Conservation (phyloP, 2,113 vertebrate genomes). For the Xenopus borealis region DNA sequence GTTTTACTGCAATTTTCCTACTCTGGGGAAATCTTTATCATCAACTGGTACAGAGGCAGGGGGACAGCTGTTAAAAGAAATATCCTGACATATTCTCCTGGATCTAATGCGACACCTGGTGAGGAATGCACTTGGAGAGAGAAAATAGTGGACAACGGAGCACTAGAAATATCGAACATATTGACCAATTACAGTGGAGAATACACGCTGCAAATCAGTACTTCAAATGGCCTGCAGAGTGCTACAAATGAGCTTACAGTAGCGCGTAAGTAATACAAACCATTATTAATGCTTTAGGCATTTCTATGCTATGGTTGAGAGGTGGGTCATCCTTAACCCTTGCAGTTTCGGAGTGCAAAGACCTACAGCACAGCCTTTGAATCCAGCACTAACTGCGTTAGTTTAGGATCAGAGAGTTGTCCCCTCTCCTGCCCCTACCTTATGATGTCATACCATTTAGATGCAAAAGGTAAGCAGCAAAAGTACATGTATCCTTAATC, state of each 20-base stretch:
- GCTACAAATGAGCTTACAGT: not conserved
- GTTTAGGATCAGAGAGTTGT: too few relatives aligned
- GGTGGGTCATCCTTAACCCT: too few relatives aligned
- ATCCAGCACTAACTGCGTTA: too few relatives aligned
- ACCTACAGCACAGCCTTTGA: too few relatives aligned
- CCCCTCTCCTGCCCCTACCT: too few relatives aligned
- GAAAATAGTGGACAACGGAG: not conserved
- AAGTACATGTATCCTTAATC: too few relatives aligned
- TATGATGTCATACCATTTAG: too few relatives aligned
- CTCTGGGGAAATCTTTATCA: not conserved
- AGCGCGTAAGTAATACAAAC: conserved; percentile 1
- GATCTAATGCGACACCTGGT: not conserved
- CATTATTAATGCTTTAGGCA: too few relatives aligned
- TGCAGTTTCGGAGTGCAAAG: too few relatives aligned
- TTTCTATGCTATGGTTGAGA: too few relatives aligned
- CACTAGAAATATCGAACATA: conserved; percentile 14
- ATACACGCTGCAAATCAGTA: conserved; percentile 7
- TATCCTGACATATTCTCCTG: conserved; percentile 5
- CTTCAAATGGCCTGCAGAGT: not conserved
- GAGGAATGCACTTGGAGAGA: not conserved
- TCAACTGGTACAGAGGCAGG: conserved; percentile 18
- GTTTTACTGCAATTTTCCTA: not conserved
- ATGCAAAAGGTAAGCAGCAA: too few relatives aligned
- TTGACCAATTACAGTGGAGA: conserved; percentile 3
- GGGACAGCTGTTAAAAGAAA: not conserved